phyloP scores from a whole-genome alignment of 2,113 vertebrate species.

The Oriolus oriolus region DNA sequence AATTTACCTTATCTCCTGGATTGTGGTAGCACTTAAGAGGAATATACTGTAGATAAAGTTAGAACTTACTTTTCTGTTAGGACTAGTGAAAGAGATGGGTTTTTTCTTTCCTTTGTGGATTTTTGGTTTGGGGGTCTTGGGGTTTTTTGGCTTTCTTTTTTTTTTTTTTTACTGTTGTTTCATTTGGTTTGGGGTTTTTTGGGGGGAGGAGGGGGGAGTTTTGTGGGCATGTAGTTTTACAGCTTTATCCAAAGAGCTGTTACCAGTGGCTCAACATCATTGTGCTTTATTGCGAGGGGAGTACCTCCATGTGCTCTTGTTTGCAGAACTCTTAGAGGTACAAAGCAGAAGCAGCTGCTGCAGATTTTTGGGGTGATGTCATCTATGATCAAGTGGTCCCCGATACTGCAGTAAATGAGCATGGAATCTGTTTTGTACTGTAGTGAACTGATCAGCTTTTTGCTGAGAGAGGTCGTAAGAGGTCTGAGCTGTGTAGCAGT shows the following conservation, averaged over 20 bases:
- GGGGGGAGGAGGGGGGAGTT: rapidly evolving
- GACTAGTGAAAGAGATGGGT: not conserved
- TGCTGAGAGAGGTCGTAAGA: not conserved
- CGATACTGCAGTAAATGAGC: not conserved
- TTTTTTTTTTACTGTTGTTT: not conserved
- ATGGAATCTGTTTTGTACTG: not conserved
- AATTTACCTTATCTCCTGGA: not conserved
- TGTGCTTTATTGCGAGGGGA: no score
- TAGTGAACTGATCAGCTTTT: not conserved
- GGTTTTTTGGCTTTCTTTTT: not conserved
- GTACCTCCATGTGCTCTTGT: not conserved
- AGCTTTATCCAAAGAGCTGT: not conserved
- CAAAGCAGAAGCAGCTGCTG: not conserved
- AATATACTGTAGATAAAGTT: not conserved
- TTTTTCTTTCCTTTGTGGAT: not conserved
- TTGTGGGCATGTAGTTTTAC: not conserved
- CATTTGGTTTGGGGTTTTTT: not conserved
- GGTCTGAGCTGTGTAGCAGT: not conserved
- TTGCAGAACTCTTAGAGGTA: not conserved
- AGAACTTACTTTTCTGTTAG: not conserved
- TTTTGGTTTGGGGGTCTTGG: not conserved
- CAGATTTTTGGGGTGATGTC: not conserved
- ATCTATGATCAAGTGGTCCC: no score
- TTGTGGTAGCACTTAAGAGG: not conserved
- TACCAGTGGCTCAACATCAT: not conserved